Conservation (phyloP, 1,140 invertebrate genomes). For the Heliothis virescens region DNA sequence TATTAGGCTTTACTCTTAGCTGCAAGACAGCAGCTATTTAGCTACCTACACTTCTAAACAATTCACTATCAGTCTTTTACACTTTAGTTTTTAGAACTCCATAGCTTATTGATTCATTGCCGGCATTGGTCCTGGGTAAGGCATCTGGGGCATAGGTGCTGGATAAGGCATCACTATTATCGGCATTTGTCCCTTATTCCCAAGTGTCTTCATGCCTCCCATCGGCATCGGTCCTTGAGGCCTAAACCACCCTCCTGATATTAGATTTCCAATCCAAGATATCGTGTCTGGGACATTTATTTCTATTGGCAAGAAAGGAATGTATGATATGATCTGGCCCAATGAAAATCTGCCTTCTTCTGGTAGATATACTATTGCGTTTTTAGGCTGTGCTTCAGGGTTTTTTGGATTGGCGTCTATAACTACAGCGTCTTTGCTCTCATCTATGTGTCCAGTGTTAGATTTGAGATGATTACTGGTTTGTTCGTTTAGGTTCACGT, state of each 20-base stretch:
- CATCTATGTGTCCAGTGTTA: conserved; percentile 58
- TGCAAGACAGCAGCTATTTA: background rate
- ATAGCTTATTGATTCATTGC: conserved; percentile 1
- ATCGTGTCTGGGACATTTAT: conserved; percentile 84
- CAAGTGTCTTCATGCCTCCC: background rate
- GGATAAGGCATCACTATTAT: conserved; percentile 18
- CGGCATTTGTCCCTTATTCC: conserved; percentile 12
- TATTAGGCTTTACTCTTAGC: too few relatives aligned
- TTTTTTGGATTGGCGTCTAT: conserved; percentile 66
- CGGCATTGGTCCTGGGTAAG: conserved; percentile 37
- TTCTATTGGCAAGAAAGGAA: conserved; percentile 83
- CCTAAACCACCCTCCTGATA: conserved; percentile 69
- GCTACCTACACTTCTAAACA: background rate
- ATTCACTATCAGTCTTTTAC: conserved; percentile 14
- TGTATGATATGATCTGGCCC: conserved; percentile 73
- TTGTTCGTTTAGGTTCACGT: conserved; percentile 43
- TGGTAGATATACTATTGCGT: conserved; percentile 66
- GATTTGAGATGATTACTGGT: conserved; percentile 6
- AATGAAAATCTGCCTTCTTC: conserved; percentile 68
- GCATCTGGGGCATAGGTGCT: conserved; percentile 27
- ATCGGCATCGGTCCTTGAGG: conserved; percentile 24
- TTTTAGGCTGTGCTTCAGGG: conserved; percentile 52
- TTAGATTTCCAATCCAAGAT: conserved; percentile 71
- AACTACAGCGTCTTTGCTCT: conserved; percentile 67
- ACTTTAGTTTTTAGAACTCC: background rate